Conservation (phyloP, 2,797 vertebrate species). For the Podarcis siculus region DNA sequence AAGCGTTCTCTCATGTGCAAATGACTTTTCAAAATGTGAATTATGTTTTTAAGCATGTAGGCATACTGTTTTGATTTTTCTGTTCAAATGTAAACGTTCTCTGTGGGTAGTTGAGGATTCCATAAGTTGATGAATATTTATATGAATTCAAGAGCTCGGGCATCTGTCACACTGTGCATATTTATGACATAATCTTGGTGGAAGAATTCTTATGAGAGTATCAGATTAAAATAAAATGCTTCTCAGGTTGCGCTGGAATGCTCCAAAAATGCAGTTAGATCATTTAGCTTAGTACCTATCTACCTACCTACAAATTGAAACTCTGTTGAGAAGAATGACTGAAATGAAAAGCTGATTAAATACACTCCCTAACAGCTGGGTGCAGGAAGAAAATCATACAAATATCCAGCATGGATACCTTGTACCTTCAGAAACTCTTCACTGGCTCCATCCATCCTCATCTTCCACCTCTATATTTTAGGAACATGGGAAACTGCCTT, state of each 20-base stretch:
- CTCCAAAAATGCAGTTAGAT: neutral
- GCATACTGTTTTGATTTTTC: constrained; percentile 53
- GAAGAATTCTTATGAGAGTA: constrained; percentile 48
- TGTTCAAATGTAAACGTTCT: constrained; percentile 57
- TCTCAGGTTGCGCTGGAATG: constrained; percentile 33
- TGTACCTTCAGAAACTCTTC: neutral
- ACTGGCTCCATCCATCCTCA: neutral
- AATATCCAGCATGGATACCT: neutral
- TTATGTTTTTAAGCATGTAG: constrained; percentile 47
- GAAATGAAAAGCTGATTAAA: neutral
- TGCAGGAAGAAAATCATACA: neutral
- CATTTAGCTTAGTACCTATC: neutral
- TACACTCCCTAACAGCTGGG: neutral
- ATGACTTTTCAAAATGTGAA: constrained; percentile 53
- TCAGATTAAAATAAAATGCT: constrained; percentile 52
- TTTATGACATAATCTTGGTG: constrained; percentile 55
- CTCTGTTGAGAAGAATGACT: neutral
- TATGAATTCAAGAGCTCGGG: constrained; percentile 56
- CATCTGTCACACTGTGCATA: constrained; percentile 66
- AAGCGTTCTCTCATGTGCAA: constrained; percentile 34
- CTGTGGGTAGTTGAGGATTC: constrained; percentile 51
- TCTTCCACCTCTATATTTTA: no score
- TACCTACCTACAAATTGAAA: neutral
- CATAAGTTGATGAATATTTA: constrained; percentile 69
- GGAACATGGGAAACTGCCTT: no score